Evolutionary conservation across 2,888 invertebrate genomes (phyloP), one percentile per base, ranked within the genome.

Genomic region (Melanargia galathea): DNA sequence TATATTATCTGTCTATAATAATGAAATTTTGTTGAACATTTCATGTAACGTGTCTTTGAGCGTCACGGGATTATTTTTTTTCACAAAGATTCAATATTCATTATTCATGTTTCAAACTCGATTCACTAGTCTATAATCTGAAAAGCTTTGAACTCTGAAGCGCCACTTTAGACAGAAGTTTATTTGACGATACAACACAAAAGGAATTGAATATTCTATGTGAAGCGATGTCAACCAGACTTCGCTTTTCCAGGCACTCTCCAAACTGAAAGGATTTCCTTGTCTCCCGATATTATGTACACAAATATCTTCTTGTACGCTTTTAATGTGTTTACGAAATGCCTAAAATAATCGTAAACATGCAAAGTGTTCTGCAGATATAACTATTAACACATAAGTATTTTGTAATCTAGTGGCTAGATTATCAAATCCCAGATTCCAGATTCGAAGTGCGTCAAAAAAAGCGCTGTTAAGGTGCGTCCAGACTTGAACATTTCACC

Each of bases 231-330:
- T 10, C 20, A 45, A 18, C 7, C 51, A 33, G 11, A 1, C 20
- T 20, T 18, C 11, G 13, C 35, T 35, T 35, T 20, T 13, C 10
- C 33, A 13, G 35, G 20, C 35, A 52, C 52, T 52, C 33, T 52
- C 33, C 10, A 13, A 35, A 52, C 52, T 52, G 52, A 52, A 35
- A 52, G 33, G 52, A 52, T 52, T 52, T 35, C 22, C 52, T 52
- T 52, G 52, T 52, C 35, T 35, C 13, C 20, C 7, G 8, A 8
- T n/a, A n/a, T n/a, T n/a, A 51, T 33, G 35, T 33, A 49, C 8
- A 49, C 46, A 30, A 26, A 16, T n/a, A 33, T 33, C 20, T 20
- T 20, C 20, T 5, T 35, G 13, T 13, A 20, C 33, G 35, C 20
- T 35, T 33, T 20, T 10, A 20, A 33, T 6, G 6, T 52, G 20